Conservation (phyloP, 1,140 invertebrate species). For the Lepidurus arcticus region DNA sequence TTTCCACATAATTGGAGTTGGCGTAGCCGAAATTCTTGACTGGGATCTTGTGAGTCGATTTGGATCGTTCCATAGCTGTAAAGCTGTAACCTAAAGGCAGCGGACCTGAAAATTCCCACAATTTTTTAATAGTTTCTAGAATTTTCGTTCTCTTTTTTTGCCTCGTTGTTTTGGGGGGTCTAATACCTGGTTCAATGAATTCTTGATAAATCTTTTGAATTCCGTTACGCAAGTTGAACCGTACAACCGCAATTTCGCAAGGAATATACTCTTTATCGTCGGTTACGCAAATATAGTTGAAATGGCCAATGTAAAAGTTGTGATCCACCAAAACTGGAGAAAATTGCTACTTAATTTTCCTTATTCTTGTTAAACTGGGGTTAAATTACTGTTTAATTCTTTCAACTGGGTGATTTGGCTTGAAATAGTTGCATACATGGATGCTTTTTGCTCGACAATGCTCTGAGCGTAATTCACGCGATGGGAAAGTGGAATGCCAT, state of each 20-base stretch:
- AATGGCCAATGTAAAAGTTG: slow-evolving; percentile 42
- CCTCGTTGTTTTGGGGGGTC: not conserved
- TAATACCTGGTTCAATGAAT: slow-evolving; percentile 42
- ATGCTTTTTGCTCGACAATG: slow-evolving; percentile 11
- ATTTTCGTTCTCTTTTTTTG: not conserved
- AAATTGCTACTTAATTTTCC: not conserved
- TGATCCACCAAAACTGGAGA: slow-evolving; percentile 38
- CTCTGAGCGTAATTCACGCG: slow-evolving; percentile 7
- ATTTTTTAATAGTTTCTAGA: not conserved
- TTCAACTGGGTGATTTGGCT: slow-evolving; percentile 2
- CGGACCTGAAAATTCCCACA: not conserved
- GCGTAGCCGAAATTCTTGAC: not conserved
- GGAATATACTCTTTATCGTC: slow-evolving; percentile 42
- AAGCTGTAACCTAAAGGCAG: slow-evolving; percentile 32
- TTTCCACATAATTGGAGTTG: slow-evolving; percentile 22
- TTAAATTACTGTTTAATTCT: not conserved
- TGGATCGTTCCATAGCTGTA: slow-evolving; percentile 23
- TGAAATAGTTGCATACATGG: slow-evolving; percentile 28
- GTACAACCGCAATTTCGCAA: slow-evolving; percentile 41
- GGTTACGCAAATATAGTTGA: slow-evolving; percentile 42
- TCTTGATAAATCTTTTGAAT: slow-evolving; percentile 41
- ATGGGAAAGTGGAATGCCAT: slow-evolving; percentile 25
- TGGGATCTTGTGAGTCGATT: slow-evolving; percentile 32
- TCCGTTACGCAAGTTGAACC: slow-evolving; percentile 41
- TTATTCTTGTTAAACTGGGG: not conserved